Base-by-base conservation (phyloP, 2,113 vertebrate genomes). In the Rhea pennata region DNA sequence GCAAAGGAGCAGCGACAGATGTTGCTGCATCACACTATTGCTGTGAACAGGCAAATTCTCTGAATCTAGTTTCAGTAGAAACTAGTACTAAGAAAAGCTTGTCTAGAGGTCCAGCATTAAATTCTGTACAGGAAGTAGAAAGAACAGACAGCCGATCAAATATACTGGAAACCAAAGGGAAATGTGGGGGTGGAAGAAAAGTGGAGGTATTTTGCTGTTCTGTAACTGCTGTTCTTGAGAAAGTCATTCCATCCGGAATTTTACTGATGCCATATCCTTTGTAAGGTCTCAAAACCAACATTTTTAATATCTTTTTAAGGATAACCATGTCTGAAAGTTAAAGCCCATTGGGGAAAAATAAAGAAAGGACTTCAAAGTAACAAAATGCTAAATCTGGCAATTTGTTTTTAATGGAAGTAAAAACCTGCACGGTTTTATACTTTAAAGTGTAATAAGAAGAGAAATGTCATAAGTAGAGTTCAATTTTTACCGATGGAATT, bases 331-430 rank as follows among this genome's bases (percentile, higher is more conserved):
- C 96, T 95, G 85, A 93, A 95, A 94, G 46, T 95, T 88, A 93
- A 97, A 97, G 93, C 86, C 88, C 69, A 97, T 93, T 78, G 46
- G 73, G 94, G 95, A 24, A 90, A 69, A 96, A 95, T 95, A 92
- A 96, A 95, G 95, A 83, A 81, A 88, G 44, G 39, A 96, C 94
- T 95, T 97, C 97, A 96, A 97, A 97, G 97, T 29, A 95, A 67
- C 79, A 96, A 96, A 93, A 96, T 79, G 70, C 80, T 93, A 96
- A 96, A 96, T 89, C 91, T 97, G 93, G 92, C 88, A 84, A 89
- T 83, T 96, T 97, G 80, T 96, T 97, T 97, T 97, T 93, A 95
- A 95, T 97, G 95, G 95, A 97, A 96, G 87, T 20, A 84, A 94
- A 91, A 94, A 88, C 86, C 81, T 94, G 74, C 70, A 82, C 11